phyloP scores from a whole-genome alignment of 2,888 invertebrate genomes.

The Ischnura elegans region DNA sequence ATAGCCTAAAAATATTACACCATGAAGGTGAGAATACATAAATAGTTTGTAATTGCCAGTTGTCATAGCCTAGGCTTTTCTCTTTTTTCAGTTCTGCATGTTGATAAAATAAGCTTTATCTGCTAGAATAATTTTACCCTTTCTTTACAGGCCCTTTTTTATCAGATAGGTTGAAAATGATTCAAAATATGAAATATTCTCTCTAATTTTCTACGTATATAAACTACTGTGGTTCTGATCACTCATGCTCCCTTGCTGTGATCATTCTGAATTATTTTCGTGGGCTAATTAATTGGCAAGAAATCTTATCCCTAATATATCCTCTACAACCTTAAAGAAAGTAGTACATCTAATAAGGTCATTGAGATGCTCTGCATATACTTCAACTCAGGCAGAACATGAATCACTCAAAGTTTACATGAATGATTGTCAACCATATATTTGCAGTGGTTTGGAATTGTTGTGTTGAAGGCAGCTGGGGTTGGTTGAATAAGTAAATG shows the following conservation, averaged over 20 bases:
- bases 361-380: too few relatives aligned
- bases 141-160: background rate
- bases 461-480: too few relatives aligned
- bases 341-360: too few relatives aligned
- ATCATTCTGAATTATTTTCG: background rate
- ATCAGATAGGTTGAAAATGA: background rate
- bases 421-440: too few relatives aligned
- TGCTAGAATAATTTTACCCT: background rate
- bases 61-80: background rate
- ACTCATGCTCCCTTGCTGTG: background rate
- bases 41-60: background rate
- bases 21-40: background rate
- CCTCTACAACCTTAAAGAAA: too few relatives aligned
- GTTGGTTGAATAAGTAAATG: too few relatives aligned
- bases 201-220: background rate
- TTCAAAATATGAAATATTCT: background rate
- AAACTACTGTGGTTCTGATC: background rate
- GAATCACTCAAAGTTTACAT: too few relatives aligned
- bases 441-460: too few relatives aligned
- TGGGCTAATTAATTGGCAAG: too few relatives aligned
- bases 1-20: background rate
- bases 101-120: background rate
- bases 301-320: too few relatives aligned
- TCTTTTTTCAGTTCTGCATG: background rate
- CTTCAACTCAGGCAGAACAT: too few relatives aligned